Evolutionary conservation across 2,888 invertebrate species (phyloP).

Genomic region (Caenorhabditis sp.): DNA sequence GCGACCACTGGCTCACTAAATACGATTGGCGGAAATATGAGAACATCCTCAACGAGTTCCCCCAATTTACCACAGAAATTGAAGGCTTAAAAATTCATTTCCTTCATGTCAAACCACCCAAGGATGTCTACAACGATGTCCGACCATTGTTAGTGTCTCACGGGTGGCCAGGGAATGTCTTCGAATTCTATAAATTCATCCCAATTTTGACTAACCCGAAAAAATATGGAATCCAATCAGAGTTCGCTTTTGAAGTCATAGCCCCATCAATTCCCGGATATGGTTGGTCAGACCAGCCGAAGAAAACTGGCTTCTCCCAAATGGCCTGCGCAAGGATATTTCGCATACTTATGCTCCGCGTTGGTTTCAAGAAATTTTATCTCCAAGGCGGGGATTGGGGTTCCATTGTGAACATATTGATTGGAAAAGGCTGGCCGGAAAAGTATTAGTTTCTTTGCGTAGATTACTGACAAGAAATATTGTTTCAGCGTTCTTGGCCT

Average conservation of each 20-base stretch:
- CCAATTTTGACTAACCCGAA: constrained; percentile 75
- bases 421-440: constrained; percentile 78
- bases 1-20: constrained; percentile 81
- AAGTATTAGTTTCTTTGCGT: too few relatives aligned
- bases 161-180: constrained; percentile 86
- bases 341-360: constrained; percentile 79
- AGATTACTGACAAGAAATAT: too few relatives aligned
- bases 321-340: constrained; percentile 73
- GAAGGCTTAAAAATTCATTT: constrained; percentile 80
- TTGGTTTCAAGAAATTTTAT: constrained; percentile 79
- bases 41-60: constrained; percentile 79
- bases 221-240: constrained; percentile 47
- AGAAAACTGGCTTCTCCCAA: constrained; percentile 74
- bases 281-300: constrained; percentile 76
- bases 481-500: constrained; percentile 75
- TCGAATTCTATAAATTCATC: constrained; percentile 80
- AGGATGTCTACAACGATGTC: constrained; percentile 61
- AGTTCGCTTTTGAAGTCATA: constrained; percentile 72
- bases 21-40: constrained; percentile 82
- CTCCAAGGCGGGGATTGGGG: constrained; percentile 85
- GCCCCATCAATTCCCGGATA: constrained; percentile 76
- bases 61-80: constrained; percentile 82
- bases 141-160: constrained; percentile 79
- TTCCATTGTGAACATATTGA: constrained; percentile 76
- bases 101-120: constrained; percentile 78